These are phyloP conservation scores for Zaprionus lineosus DNA, from an alignment of 2,888 invertebrate species.

Conservation along the genomic window DNA sequence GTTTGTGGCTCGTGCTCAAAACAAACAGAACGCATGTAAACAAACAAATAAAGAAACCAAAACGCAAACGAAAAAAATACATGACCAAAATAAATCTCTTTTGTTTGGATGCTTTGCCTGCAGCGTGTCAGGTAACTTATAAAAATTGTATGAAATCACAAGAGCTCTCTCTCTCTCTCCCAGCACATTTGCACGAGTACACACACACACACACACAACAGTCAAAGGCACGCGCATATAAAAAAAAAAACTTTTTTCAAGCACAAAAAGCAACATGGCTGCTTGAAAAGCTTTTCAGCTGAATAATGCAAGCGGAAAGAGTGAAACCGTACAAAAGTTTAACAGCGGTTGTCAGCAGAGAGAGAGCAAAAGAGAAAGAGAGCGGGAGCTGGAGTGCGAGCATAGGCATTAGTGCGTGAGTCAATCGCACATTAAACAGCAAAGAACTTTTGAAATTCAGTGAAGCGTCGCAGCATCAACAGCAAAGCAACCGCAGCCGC, in stretches of 20 bases:
- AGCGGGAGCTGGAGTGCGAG: slow-evolving; percentile 3
- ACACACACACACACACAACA: slow-evolving; percentile 18
- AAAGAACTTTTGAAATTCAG: slow-evolving; percentile 74
- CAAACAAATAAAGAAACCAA: slow-evolving; percentile 59
- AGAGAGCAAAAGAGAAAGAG: slow-evolving; percentile 5
- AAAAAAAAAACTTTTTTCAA: slow-evolving; percentile 1
- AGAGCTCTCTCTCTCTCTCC: slow-evolving; percentile 21
- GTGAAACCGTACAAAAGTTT: slow-evolving; percentile 40
- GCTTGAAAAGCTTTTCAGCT: slow-evolving; percentile 76
- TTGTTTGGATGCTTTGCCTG: background rate
- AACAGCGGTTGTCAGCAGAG: slow-evolving; percentile 60
- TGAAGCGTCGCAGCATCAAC: slow-evolving; percentile 49
- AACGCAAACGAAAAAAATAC: slow-evolving; percentile 23
- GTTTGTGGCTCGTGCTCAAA: slow-evolving; percentile 53
- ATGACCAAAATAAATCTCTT: slow-evolving; percentile 40
- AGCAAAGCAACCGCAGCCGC: slow-evolving; percentile 18
- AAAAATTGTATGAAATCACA: slow-evolving; percentile 24
- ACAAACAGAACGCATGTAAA: slow-evolving; percentile 61
- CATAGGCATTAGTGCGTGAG: too few relatives aligned
- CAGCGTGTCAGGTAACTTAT: slow-evolving; percentile 53
- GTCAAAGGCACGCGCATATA: too few relatives aligned
- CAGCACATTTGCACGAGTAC: background rate
- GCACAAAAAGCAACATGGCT: slow-evolving; percentile 72
- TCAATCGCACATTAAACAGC: slow-evolving; percentile 57
- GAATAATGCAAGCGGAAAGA: slow-evolving; percentile 60